phyloP scores from a whole-genome alignment of 2,113 vertebrate species.

The Ictalurus punctatus region DNA sequence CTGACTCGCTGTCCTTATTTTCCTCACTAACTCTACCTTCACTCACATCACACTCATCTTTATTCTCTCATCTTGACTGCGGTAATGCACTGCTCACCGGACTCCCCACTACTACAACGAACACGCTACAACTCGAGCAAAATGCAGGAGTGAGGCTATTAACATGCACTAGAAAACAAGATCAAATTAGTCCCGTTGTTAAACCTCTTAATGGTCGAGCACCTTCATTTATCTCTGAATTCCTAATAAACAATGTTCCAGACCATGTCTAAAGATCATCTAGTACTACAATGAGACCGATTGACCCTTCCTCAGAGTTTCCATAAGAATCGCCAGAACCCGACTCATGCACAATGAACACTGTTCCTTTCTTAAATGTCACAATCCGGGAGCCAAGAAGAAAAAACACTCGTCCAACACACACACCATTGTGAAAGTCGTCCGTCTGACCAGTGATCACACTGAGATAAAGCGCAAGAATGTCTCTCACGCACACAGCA shows the following conservation, averaged over 20 bases:
- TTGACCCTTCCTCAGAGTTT: background rate
- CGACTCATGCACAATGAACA: background rate
- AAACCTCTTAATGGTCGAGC: background rate
- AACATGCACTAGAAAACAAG: background rate
- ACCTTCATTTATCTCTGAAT: background rate
- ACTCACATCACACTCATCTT: background rate
- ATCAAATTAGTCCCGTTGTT: background rate
- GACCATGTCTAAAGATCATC: background rate
- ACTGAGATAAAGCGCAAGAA: background rate
- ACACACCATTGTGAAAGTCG: background rate
- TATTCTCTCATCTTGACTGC: background rate
- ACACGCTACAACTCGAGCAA: background rate
- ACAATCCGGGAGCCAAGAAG: background rate
- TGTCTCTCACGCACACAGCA: background rate
- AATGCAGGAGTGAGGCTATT: background rate
- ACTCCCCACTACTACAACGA: background rate
- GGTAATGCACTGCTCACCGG: background rate
- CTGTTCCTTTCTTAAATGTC: constrained; percentile 33
- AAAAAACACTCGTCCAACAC: constrained; percentile 11
- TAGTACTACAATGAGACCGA: background rate
- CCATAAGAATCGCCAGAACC: background rate
- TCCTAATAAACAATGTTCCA: background rate
- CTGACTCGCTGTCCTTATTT: background rate
- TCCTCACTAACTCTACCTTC: background rate
- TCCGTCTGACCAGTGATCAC: background rate